These are phyloP conservation scores for Ariopsis seemanni DNA, from an alignment of 2,113 vertebrate genomes.

Conservation along the genomic window DNA sequence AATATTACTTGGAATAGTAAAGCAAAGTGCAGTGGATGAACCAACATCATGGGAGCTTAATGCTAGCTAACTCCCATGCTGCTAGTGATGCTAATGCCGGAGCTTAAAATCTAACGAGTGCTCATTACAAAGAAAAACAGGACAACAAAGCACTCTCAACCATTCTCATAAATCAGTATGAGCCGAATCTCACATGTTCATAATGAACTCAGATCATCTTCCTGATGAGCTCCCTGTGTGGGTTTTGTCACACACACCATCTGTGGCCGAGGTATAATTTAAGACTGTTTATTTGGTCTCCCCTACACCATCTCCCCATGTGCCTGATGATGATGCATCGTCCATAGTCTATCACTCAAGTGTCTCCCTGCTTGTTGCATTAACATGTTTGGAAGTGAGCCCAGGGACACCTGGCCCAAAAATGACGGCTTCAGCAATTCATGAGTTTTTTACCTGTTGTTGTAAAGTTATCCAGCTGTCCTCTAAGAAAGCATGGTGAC, in stretches of 20 bases:
- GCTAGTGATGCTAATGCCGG: no score
- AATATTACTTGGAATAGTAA: not conserved
- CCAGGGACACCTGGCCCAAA: slow-evolving; percentile 43
- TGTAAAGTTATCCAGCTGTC: not conserved
- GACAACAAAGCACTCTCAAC: no score
- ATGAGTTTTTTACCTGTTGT: not conserved
- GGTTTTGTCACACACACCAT: slow-evolving; percentile 58
- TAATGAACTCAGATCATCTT: no score
- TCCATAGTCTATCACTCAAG: slow-evolving; percentile 49
- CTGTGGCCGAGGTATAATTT: slow-evolving; percentile 68
- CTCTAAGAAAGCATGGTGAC: not conserved
- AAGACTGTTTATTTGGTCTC: slow-evolving; percentile 64
- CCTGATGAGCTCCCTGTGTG: not conserved
- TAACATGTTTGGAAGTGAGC: slow-evolving; percentile 55
- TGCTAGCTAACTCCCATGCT: no score
- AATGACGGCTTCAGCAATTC: not conserved
- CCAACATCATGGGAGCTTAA: not conserved
- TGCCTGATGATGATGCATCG: slow-evolving; percentile 70
- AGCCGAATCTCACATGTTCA: no score
- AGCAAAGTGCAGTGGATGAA: not conserved
- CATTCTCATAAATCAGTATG: no score
- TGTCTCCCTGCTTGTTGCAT: slow-evolving; percentile 52
- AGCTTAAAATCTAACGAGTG: no score
- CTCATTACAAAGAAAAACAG: no score
- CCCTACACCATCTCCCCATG: slow-evolving; percentile 52